A percentile compares a stretch with the other conserved stretches of the same genome.
Conservation (phyloP, 2,113 vertebrate genomes). For the Chionomys nivalis region DNA sequence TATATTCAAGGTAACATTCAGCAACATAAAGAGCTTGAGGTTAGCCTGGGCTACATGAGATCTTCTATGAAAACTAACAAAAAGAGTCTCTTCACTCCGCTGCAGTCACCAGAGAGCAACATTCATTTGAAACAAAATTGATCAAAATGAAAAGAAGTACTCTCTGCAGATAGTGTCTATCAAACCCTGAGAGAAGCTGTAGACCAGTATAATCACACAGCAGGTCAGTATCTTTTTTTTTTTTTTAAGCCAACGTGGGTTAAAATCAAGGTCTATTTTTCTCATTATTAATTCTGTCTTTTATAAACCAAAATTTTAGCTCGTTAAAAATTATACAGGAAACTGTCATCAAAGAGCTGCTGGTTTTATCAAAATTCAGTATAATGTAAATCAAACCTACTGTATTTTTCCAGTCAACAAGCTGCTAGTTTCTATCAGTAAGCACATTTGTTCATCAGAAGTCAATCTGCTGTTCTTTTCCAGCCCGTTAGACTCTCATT, state of each 20-base stretch:
- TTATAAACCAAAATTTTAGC: slow-evolving; percentile 14
- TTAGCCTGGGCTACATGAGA: neutral
- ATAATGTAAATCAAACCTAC: slow-evolving; percentile 54
- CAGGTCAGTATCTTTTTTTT: neutral
- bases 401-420: slow-evolving; percentile 22
- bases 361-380: slow-evolving; percentile 46
- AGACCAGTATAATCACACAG: neutral
- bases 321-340: slow-evolving; percentile 15
- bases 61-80: neutral
- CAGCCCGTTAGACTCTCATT: slow-evolving; percentile 35
- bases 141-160: neutral
- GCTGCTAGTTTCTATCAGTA: slow-evolving; percentile 22
- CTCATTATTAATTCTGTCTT: slow-evolving; percentile 32
- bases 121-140: neutral
- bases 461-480: slow-evolving; percentile 24
- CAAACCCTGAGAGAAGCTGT: neutral
- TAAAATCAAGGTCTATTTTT: slow-evolving; percentile 46
- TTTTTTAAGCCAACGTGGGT: neutral
- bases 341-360: slow-evolving; percentile 11
- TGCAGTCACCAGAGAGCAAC: neutral
- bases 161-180: neutral
- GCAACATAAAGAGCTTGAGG: neutral
- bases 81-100: neutral
- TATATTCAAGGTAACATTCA: neutral
- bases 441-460: slow-evolving; percentile 39